Base-by-base conservation (phyloP, 2,888 invertebrate genomes). In the Lasioglossum pauxillum region DNA sequence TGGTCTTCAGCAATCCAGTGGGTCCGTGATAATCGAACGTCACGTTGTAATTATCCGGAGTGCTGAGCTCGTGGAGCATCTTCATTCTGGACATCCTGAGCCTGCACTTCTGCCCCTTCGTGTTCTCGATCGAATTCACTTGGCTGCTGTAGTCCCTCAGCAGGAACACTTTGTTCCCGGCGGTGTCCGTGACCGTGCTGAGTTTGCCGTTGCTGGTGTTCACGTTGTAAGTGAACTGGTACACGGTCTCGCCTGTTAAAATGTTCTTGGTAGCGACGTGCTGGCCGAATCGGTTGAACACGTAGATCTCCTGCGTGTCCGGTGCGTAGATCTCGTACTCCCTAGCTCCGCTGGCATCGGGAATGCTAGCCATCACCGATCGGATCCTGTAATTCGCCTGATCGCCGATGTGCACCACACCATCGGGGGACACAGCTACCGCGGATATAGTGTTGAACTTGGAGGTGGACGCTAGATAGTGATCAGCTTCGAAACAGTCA, bases 161-260 rank as follows among this genome's bases (percentile, higher is more conserved):
- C 23, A 98, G 95, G 95, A 98, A 98, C 0, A 98, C 98, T 95
- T 98, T 98, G 93, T 98, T 98, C 75, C 98, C 98, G 7, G 98
- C 98, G 0, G 98, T 98, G 94, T 99, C 99, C 0, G 98, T 98
- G 0, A 99, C 98, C 0, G 98, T 98, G 93, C 98, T 98, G 35
- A 99, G 96, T 94, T 98, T 99, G 0, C 99, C 99, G 93, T 98
- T 99, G 93, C 98, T 99, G 0, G 99, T 99, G 94, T 99, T 99
- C 0, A 99, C 98, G 91, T 98, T 99, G 95, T 99, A 99, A 0
- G 98, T 98, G 94, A 99, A 99, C 3, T 98, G 97, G 94, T 99
- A 99, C 89, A 98, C 97, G 5, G 98, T 98, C 95, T 98, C 98
- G 0, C 98, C 98, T 0, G 99, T 99, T n/a, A 99, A 96, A 85